These are phyloP conservation scores for Apis dorsata DNA, from an alignment of 1,140 invertebrate species.

Conservation along the genomic window DNA sequence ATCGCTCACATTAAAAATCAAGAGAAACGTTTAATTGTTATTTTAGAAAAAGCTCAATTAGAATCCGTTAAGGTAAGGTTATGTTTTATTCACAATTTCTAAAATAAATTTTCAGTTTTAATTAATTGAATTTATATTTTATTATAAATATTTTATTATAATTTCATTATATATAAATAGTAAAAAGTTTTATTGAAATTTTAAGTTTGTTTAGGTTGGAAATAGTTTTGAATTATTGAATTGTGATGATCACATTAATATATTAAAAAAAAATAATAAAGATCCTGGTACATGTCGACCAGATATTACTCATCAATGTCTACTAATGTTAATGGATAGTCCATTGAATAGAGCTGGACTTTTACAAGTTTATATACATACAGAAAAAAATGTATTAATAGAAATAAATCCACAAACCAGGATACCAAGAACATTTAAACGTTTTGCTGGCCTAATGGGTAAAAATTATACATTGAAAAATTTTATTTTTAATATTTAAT, in stretches of 20 bases:
- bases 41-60: constrained; percentile 95
- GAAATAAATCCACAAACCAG: constrained; percentile 99
- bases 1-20: constrained; percentile 87
- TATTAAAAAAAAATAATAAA: constrained; percentile 92
- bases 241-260: constrained; percentile 93
- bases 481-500: constrained; percentile 21
- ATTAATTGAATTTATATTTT: not conserved
- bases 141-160: not conserved
- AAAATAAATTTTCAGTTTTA: not conserved
- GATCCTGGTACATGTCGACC: constrained; percentile 93
- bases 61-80: constrained; percentile 95
- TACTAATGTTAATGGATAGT: constrained; percentile 97
- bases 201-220: constrained; percentile 83
- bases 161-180: not conserved
- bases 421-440: constrained; percentile 98
- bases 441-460: constrained; percentile 99
- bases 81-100: constrained; percentile 46
- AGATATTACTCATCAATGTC: constrained; percentile 97
- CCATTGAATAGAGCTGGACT: constrained; percentile 95
- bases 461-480: constrained; percentile 63
- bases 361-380: constrained; percentile 96
- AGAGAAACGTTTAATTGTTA: constrained; percentile 95
- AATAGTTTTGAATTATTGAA: constrained; percentile 95
- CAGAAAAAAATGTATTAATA: constrained; percentile 97
- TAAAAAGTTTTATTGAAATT: constrained; percentile 22